These are phyloP conservation scores for Actinia equina DNA, from an alignment of 64 coral and sea anemone genomes.

Conservation along the genomic window DNA sequence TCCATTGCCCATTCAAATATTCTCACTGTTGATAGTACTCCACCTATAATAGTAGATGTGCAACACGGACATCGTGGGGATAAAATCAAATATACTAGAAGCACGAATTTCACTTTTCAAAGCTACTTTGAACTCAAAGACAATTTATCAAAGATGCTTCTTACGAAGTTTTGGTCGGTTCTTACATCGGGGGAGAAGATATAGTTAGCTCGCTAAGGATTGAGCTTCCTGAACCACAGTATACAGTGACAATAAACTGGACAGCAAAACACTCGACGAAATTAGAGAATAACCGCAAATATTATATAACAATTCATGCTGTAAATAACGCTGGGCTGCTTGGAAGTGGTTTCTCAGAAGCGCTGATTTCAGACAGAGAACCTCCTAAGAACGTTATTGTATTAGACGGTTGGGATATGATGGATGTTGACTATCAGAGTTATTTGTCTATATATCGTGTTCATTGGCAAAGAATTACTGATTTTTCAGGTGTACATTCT, in stretches of 20 bases:
- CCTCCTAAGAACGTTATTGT: constrained; percentile 66
- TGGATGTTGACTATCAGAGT: constrained; percentile 79
- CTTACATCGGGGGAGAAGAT: constrained; percentile 85
- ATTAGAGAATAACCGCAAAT: constrained; percentile 65
- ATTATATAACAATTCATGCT: constrained; percentile 70
- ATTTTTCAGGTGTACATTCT: constrained; percentile 70
- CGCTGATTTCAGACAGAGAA: constrained; percentile 76
- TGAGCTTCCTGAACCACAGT: constrained; percentile 18
- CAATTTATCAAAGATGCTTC: constrained; percentile 49
- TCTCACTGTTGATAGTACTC: constrained; percentile 88
- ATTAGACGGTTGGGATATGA: constrained; percentile 80
- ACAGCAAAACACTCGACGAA: constrained; percentile 27
- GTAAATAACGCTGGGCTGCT: constrained; percentile 73
- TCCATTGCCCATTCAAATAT: constrained; percentile 60
- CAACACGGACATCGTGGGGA: constrained; percentile 73
- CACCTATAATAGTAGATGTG: constrained; percentile 50
- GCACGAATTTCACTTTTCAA: constrained; percentile 28
- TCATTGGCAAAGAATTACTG: constrained; percentile 84
- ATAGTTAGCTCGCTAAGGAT: constrained; percentile 42
- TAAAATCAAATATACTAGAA: constrained; percentile 16
- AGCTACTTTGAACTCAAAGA: constrained; percentile 83
- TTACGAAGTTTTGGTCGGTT: constrained; percentile 76
- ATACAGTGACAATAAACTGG: constrained; percentile 64
- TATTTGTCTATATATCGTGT: constrained; percentile 75
- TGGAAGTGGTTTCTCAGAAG: constrained; percentile 51